Evolutionary conservation across 2,113 vertebrate species (phyloP).

Genomic region (Grammomys dolichurus): DNA sequence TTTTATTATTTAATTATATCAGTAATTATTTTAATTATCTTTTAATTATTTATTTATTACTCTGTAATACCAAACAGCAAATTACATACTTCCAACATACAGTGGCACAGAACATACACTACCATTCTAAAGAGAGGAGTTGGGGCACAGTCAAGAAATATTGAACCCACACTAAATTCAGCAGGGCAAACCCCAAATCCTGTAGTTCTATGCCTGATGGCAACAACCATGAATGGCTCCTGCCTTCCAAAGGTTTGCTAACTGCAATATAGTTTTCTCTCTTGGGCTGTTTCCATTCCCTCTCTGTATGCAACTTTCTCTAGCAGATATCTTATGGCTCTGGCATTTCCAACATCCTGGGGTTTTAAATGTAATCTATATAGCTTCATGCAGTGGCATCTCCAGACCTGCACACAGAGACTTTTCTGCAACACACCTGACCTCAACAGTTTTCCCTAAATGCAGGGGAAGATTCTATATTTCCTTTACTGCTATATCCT

Average conservation of each 20-base stretch:
- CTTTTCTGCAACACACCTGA: not conserved
- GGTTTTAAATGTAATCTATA: not conserved
- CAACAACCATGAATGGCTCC: not conserved
- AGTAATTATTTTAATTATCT: too few relatives aligned
- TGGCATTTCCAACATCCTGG: not conserved
- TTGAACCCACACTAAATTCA: not conserved
- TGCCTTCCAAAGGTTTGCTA: not conserved
- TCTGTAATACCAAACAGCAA: not conserved
- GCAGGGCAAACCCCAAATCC: not conserved
- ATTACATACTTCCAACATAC: not conserved
- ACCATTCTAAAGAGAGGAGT: not conserved
- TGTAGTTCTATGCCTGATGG: not conserved
- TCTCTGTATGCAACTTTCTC: not conserved
- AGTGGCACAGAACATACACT: not conserved
- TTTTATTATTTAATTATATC: too few relatives aligned
- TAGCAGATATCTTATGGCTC: not conserved
- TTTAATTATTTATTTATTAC: too few relatives aligned
- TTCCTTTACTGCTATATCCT: not conserved
- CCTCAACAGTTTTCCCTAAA: not conserved
- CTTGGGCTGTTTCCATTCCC: not conserved
- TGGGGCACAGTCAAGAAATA: not conserved
- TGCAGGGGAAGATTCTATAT: too few relatives aligned
- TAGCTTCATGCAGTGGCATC: not conserved
- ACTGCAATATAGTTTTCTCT: not conserved
- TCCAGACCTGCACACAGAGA: not conserved